Base-by-base conservation (phyloP, 2,113 vertebrate species). In the Mobula hypostoma region DNA sequence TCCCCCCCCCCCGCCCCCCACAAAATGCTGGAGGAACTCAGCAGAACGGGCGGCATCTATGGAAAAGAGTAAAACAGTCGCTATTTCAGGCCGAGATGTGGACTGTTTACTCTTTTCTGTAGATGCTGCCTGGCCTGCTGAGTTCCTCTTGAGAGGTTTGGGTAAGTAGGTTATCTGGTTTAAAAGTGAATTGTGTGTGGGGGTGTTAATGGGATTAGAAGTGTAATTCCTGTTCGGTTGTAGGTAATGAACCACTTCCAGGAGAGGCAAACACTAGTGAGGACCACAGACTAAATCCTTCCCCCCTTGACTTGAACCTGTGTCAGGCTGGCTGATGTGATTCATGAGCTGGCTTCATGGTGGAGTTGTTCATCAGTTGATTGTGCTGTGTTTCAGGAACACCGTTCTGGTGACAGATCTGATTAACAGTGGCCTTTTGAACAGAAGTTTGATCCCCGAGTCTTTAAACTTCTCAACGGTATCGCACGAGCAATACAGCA, bases 371-470 rank as follows among this genome's bases (percentile, higher is more conserved):
- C 24, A 87, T 87, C 29, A 14, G 56, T 61, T 11, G 83, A 29
- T 61, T 27, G 80, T 32, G 78, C 9, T 80, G 12, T 63, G 94
- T 70, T 80, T 32, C 91, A 98, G 98, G 94, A 98, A 98, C 94
- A 0, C 95, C 1, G 48, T 94, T 3, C 27, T 9, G 1, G 82
- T 98, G 4, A n/a, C 56, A 0, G 29, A 91, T 63, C 94, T 96
- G 94, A 0, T 96, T 19, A 0, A 0, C 0, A 15, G 1, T 0
- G 94, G 95, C 21, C 17, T 70, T 40, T 70, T 92, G 3, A 92
- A 92, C 63, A 27, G 63, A 11, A 0, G 17, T 0, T 66, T 97
- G 36, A 94, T 94, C 12, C 0, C 0, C 12, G 88, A 0, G 19
- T 9, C 0, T 1, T 94, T 95, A 6, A 95, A 97, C 94, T 78